phyloP scores from a whole-genome alignment of 2,113 vertebrate species.

The Ovibos moschatus region DNA sequence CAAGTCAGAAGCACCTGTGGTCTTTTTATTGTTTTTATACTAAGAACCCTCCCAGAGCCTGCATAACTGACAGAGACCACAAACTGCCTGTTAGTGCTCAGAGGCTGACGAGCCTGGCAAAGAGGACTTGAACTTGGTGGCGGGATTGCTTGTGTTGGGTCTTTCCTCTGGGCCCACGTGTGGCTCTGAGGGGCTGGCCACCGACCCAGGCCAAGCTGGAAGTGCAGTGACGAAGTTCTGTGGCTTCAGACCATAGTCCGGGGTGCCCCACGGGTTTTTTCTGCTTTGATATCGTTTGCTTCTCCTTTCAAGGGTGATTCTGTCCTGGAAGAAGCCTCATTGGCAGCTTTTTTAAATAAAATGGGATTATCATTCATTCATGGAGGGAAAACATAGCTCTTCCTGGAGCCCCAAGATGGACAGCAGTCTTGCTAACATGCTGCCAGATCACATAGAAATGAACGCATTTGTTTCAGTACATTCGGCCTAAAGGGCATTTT shows the following conservation, averaged over 20 bases:
- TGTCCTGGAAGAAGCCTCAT: not conserved
- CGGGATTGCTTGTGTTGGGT: fast-evolving
- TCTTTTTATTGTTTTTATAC: too few species aligned
- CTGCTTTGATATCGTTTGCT: not conserved
- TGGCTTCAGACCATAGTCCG: not conserved
- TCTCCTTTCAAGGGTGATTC: not conserved
- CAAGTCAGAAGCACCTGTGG: not conserved
- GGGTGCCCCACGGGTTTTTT: not conserved
- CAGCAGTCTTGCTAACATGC: not conserved
- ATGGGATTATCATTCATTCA: not conserved
- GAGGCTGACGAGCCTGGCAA: not conserved
- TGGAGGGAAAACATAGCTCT: not conserved
- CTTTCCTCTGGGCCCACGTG: not conserved
- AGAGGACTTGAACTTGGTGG: not conserved
- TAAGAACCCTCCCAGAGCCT: not conserved
- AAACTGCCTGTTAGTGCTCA: not conserved
- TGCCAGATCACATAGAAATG: fast-evolving
- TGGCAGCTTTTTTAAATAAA: not conserved
- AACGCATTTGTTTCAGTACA: fast-evolving
- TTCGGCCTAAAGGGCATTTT: fast-evolving
- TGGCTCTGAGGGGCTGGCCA: fast-evolving
- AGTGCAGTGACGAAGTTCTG: fast-evolving
- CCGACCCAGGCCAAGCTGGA: fast-evolving
- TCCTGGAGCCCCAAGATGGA: not conserved
- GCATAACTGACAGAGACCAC: not conserved